Base-by-base conservation (phyloP, 92 coral and sea anemone genomes). In the Phymanthus crucifer region DNA sequence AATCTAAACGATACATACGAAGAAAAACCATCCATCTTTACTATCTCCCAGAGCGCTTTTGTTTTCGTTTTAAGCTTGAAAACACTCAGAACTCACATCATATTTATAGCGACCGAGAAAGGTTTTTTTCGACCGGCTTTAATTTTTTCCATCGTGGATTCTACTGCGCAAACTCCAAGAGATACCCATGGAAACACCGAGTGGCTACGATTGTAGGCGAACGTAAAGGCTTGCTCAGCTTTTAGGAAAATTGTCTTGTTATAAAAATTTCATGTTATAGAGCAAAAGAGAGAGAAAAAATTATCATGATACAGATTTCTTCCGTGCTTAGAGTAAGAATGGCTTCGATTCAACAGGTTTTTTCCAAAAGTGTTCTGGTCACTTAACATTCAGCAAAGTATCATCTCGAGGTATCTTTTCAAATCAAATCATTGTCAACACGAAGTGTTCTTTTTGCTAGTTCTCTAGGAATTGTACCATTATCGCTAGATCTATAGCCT, bases 101-200 rank as follows among this genome's bases (percentile, higher is more conserved):
- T 56, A 52, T 71, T 75, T 37, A 56, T 48, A 57, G 11, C 17
- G 40, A 18, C 4, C 5, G 17, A 12, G 19, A 69, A 34, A 34
- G 6, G 17, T 9, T 66, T 69, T n/a, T 37, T 12, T 9, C 32
- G 5, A 8, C 81, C 45, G 12, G n/a, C 37, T 35, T 21, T 37
- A 48, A 23, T 61, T 74, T 73, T 46, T 34, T 26, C 27, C 33
- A 13, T 48, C 11, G 27, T 38, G 45, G 24, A 26, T 32, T 29
- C 66, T 61, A 33, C 56, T 77, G 73, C 81, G 81, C 81, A 77
- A 61, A 64, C 48, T 61, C 81, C 27, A n/a, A 31, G 35, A 21
- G 32, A 64, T 77, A 72, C 6, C 81, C 36, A 77, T 77, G 81
- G 72, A 36, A 37, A 77, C 72, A 24, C 19, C 23, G n/a, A n/a